Conservation (phyloP, 2,113 vertebrate species). For the Chrysochloris asiatica region DNA sequence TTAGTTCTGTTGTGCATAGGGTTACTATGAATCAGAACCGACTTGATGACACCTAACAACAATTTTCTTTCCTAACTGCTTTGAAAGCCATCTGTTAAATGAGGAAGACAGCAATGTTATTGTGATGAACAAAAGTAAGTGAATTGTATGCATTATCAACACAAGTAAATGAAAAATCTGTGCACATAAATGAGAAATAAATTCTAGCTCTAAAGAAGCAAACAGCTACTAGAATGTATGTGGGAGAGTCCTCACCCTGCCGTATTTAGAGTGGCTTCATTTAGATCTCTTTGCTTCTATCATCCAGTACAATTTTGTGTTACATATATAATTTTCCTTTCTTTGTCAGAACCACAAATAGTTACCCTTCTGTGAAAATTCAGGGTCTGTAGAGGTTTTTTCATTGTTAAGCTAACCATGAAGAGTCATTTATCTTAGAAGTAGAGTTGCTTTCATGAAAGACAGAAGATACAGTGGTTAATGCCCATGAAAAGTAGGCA, state of each 20-base stretch:
- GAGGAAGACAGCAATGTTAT: not conserved
- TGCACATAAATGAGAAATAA: slow-evolving; percentile 29
- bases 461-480: not conserved
- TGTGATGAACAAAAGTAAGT: not conserved
- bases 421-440: slow-evolving; percentile 25
- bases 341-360: not conserved
- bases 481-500: not conserved
- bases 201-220: not conserved
- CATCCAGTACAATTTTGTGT: not conserved
- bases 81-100: not conserved
- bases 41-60: no score
- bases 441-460: not conserved
- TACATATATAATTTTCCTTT: not conserved
- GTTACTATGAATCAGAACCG: no score
- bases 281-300: not conserved
- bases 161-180: slow-evolving; percentile 11
- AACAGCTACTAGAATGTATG: not conserved
- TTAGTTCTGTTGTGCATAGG: no score
- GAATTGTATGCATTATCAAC: not conserved
- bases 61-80: not conserved
- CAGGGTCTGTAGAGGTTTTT: not conserved
- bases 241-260: not conserved
- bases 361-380: not conserved
- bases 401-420: not conserved
- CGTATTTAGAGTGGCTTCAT: not conserved